Evolutionary conservation across 2,888 invertebrate genomes (phyloP).

Genomic region (Chaitophorus viminalis): DNA sequence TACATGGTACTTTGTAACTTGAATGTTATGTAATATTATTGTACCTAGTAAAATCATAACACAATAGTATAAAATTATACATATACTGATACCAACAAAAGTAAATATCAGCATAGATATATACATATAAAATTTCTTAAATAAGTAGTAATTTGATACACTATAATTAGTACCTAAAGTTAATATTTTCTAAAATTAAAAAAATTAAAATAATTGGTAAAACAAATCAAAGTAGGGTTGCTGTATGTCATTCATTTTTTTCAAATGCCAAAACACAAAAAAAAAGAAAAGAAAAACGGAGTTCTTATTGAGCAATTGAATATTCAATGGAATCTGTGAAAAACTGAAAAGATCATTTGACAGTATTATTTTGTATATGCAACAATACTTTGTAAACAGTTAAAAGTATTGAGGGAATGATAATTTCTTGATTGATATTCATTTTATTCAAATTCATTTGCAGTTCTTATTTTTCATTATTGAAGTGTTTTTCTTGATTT

Average conservation of each 20-base stretch:
- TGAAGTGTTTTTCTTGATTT: background rate
- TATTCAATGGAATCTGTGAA: slow-evolving; percentile 29
- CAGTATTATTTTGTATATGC: background rate
- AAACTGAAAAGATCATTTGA: slow-evolving; percentile 9
- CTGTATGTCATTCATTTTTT: slow-evolving; percentile 38
- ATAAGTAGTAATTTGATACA: slow-evolving; percentile 52
- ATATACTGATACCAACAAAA: slow-evolving; percentile 1
- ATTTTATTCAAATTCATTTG: background rate
- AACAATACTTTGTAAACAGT: background rate
- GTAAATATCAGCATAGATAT: slow-evolving; percentile 9
- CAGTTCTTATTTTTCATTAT: background rate
- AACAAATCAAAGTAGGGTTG: slow-evolving; percentile 39
- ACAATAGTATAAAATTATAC: slow-evolving; percentile 36
- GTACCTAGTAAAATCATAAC: slow-evolving; percentile 54
- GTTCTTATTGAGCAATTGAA: slow-evolving; percentile 52
- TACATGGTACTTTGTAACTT: slow-evolving; percentile 54
- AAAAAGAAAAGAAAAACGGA: slow-evolving; percentile 3
- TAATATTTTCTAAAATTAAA: slow-evolving; percentile 36
- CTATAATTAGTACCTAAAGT: slow-evolving; percentile 26
- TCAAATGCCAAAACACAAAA: slow-evolving; percentile 49
- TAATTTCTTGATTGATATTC: background rate
- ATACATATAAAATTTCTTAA: slow-evolving; percentile 38
- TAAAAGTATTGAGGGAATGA: background rate
- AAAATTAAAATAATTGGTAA: slow-evolving; percentile 32
- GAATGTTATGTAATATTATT: slow-evolving; percentile 57